These are phyloP conservation scores for Apodemia zela DNA, from an alignment of 2,888 invertebrate genomes.

Conservation along the genomic window DNA sequence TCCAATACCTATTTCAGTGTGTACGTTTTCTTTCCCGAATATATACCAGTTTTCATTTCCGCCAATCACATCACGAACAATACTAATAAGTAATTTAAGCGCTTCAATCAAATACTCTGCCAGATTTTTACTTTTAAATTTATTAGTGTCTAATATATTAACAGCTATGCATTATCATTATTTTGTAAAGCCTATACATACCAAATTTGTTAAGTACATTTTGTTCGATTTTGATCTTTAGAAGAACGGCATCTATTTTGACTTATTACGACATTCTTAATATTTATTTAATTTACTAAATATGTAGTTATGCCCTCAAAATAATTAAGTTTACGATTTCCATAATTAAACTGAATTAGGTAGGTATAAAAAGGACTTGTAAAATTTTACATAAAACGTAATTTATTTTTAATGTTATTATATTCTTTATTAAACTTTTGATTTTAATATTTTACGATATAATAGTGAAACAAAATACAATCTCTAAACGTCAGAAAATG, in stretches of 20 bases:
- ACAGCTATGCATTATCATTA: constrained; percentile 75
- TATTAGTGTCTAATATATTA: constrained; percentile 69
- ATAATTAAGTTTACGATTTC: not conserved
- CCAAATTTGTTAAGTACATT: constrained; percentile 74
- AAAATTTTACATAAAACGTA: not conserved
- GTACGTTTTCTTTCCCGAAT: constrained; percentile 42
- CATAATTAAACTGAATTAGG: not conserved
- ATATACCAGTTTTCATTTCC: constrained; percentile 36
- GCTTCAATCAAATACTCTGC: constrained; percentile 68
- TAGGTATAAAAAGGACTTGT: not conserved
- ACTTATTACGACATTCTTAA: constrained; percentile 71
- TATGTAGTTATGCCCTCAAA: not conserved
- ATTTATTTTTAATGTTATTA: not conserved
- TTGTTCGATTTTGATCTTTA: constrained; percentile 71
- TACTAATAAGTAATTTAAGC: constrained; percentile 67
- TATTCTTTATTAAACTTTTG: not conserved
- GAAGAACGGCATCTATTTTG: constrained; percentile 60
- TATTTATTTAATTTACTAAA: constrained; percentile 37
- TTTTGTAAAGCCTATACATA: constrained; percentile 78
- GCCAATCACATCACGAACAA: constrained; percentile 48
- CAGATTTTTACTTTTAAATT: constrained; percentile 61
- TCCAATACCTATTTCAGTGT: constrained; percentile 37
- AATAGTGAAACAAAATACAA: constrained; percentile 30
- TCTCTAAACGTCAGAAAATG: not conserved
- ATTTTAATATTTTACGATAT: constrained; percentile 45